These are phyloP conservation scores for Corythoichthys haematopterus DNA, from an alignment of 2,113 vertebrate species.

Conservation along the genomic window DNA sequence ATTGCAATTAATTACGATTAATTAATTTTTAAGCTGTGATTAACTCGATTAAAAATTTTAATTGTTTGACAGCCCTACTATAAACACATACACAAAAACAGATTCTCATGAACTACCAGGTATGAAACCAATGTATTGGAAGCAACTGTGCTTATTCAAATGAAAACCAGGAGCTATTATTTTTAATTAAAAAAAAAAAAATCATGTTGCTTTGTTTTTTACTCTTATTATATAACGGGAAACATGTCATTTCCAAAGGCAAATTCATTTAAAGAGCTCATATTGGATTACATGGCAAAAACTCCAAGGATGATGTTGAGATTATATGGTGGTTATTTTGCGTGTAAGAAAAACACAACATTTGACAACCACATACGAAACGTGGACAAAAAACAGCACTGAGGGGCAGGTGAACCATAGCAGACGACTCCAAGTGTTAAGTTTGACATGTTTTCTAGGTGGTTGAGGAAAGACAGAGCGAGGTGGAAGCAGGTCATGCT, in stretches of 20 bases:
- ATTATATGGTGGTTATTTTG: conserved; percentile 22
- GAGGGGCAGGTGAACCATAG: conserved; percentile 42
- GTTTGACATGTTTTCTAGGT: conserved; percentile 55
- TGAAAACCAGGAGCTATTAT: not conserved
- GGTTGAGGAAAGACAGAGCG: conserved; percentile 60
- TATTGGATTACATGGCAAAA: not conserved
- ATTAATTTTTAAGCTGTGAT: no score
- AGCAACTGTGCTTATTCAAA: not conserved
- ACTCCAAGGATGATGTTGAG: conserved; percentile 14
- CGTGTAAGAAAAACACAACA: not conserved
- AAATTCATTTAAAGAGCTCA: not conserved
- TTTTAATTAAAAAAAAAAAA: not conserved
- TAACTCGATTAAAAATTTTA: no score
- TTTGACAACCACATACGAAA: not conserved
- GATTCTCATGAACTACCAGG: not conserved
- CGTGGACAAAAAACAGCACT: not conserved
- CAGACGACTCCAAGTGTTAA: conserved; percentile 50
- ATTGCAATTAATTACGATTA: no score
- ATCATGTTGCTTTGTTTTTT: not conserved
- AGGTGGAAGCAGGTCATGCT: conserved; percentile 54
- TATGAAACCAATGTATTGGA: not conserved
- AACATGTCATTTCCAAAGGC: not conserved
- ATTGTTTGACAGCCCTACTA: no score
- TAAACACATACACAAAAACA: not conserved
- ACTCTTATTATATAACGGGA: not conserved